phyloP scores from a whole-genome alignment of 2,888 invertebrate species.

The Drosophila ustulata region DNA sequence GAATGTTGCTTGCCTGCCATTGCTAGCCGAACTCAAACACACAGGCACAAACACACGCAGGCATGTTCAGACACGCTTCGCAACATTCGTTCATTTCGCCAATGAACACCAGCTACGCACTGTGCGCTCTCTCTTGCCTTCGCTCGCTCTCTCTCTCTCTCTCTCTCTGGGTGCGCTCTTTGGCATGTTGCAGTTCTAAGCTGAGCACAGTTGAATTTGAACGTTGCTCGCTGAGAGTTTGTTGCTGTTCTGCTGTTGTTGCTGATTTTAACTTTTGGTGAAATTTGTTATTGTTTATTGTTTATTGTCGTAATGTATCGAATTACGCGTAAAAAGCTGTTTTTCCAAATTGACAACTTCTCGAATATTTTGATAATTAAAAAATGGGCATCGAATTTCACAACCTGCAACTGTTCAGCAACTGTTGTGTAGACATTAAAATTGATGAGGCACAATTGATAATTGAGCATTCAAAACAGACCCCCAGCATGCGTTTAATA shows the following conservation, averaged over 20 bases:
- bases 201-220: conserved; percentile 46
- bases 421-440: conserved; percentile 8
- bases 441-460: conserved; percentile 9
- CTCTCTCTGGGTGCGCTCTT: conserved; percentile 6
- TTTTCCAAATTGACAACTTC: conserved; percentile 30
- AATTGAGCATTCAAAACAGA: conserved; percentile 10
- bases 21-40: conserved; percentile 27
- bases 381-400: conserved; percentile 23
- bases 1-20: conserved; percentile 27
- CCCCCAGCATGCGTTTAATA: neutral
- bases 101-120: conserved; percentile 56
- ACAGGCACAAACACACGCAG: conserved; percentile 17
- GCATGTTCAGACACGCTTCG: conserved; percentile 50
- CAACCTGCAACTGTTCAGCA: neutral
- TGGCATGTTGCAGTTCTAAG: conserved; percentile 25
- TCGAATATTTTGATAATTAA: conserved; percentile 14
- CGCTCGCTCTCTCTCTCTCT: conserved; percentile 3
- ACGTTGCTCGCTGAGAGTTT: conserved; percentile 42
- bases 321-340: conserved; percentile 45
- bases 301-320: conserved; percentile 18
- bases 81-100: conserved; percentile 55
- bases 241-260: conserved; percentile 29
- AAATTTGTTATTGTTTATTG: conserved; percentile 13
- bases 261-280: conserved; percentile 8
- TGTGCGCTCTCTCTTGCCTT: conserved; percentile 11